Evolutionary conservation across 2,797 vertebrate species (phyloP), one percentile per base, ranked within the genome.

Genomic region (Tympanoctomys barrerae): DNA sequence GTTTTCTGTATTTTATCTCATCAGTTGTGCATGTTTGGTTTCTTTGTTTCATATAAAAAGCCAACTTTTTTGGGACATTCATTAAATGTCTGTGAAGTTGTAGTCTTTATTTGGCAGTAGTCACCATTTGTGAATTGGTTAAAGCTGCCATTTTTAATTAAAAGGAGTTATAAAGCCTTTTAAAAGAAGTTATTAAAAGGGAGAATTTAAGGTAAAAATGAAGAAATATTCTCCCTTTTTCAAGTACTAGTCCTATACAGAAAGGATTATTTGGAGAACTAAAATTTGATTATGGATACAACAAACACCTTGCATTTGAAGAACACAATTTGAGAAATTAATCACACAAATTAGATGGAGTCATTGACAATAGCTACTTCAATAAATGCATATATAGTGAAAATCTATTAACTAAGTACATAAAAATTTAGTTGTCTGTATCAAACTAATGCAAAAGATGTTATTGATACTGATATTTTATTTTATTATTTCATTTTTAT

Each of bases 261-360:
- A 90, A 90, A 11, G 6, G 6, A 64, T 28, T 57, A 16, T 28
- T 71, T 46, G 85, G 66, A 11, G 5, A 84, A 84, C 2, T 57
- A 62, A 90, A 92, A 61, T 92, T 7, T 2, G 87, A 5, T 89
- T 90, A 86, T 75, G 22, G 7, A 82, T 79, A 82, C 87, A 93
- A 80, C 42, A 83, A 52, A 81, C 7, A 39, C 8, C 5, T 83
- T 93, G 12, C 49, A 91, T 73, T 91, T 83, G 57, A 73, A 89
- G 73, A 93, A 39, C 2, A 52, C 16, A 46, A 71, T 85, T 87
- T 90, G 61, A 90, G 31, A 93, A 95, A 57, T 92, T 86, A 96
- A 59, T 52, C 31, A 42, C 75, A 11, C 12, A 87, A 94, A 52
- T 95, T 90, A 86, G 36, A 87, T 66, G 8, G 94, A 89, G 33